Percentiles rank a stretch among this genome's conserved stretches.
phyloP scores from a whole-genome alignment of 2,888 invertebrate species.

The Chymomyza caudatula region DNA sequence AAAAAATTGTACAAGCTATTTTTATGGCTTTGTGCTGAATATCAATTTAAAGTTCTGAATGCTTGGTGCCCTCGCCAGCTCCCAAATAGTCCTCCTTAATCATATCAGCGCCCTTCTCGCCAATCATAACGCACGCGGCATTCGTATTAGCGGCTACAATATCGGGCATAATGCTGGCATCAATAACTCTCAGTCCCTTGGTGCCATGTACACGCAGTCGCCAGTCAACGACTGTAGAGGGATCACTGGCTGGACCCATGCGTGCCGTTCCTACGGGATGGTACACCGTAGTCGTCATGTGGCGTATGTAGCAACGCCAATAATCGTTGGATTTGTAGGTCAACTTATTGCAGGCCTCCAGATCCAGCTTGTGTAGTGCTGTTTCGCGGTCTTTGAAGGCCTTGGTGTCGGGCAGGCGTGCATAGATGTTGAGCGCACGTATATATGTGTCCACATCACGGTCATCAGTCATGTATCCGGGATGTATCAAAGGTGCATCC shows the following conservation, averaged over 20 bases:
- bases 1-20: constrained; percentile 7
- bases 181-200: constrained; percentile 81
- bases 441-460: constrained; percentile 78
- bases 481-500: constrained; percentile 80
- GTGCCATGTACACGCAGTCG: constrained; percentile 80
- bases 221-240: constrained; percentile 80
- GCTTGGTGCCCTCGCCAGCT: constrained; percentile 4
- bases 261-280: constrained; percentile 84
- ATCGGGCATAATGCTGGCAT: constrained; percentile 83
- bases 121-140: constrained; percentile 83
- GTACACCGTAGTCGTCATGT: constrained; percentile 87
- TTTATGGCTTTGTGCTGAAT: neutral
- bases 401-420: constrained; percentile 75
- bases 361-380: constrained; percentile 81
- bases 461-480: constrained; percentile 81
- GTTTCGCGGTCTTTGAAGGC: constrained; percentile 77
- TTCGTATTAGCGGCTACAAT: constrained; percentile 83
- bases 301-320: constrained; percentile 90
- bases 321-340: constrained; percentile 87
- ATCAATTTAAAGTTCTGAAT: constrained; percentile 42
- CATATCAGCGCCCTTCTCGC: constrained; percentile 83
- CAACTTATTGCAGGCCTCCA: constrained; percentile 87
- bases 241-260: constrained; percentile 81
- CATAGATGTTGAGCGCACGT: constrained; percentile 73
- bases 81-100: constrained; percentile 79